Percentiles rank a stretch among this genome's conserved stretches.
These are phyloP conservation scores for Pelosia muscerda DNA, from an alignment of 2,888 invertebrate genomes.

Conservation along the genomic window DNA sequence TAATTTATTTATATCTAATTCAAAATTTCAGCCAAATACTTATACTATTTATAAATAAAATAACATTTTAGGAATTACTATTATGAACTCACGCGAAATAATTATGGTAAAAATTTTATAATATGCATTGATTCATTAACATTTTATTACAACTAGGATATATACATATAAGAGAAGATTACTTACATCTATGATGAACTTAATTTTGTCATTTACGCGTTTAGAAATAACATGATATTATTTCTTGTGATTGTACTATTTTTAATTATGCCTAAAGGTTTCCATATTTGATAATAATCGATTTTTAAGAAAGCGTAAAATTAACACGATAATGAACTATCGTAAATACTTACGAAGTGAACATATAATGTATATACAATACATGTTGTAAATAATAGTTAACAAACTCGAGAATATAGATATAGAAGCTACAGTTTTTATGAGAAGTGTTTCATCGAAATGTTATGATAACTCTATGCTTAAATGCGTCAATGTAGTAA, in stretches of 20 bases:
- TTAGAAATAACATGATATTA: background rate
- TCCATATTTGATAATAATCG: background rate
- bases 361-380: background rate
- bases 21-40: too few species aligned
- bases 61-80: too few species aligned
- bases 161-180: too few species aligned
- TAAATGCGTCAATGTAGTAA: background rate
- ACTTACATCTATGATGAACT: too few species aligned
- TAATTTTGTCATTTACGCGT: too few species aligned
- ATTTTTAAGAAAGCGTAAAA: background rate
- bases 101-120: too few species aligned
- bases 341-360: background rate
- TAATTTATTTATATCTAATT: too few species aligned
- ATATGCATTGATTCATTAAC: too few species aligned
- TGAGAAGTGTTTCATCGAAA: slow-evolving; percentile 6
- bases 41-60: too few species aligned
- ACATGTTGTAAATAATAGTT: background rate
- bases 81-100: too few species aligned
- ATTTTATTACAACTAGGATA: too few species aligned
- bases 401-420: background rate
- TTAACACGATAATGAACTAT: background rate
- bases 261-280: background rate
- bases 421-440: too few species aligned
- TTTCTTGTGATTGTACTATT: background rate
- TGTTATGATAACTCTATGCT: slow-evolving; percentile 1